Evolutionary conservation across 2,797 vertebrate genomes (phyloP).

Genomic region (Rhabdomys pumilio): DNA sequence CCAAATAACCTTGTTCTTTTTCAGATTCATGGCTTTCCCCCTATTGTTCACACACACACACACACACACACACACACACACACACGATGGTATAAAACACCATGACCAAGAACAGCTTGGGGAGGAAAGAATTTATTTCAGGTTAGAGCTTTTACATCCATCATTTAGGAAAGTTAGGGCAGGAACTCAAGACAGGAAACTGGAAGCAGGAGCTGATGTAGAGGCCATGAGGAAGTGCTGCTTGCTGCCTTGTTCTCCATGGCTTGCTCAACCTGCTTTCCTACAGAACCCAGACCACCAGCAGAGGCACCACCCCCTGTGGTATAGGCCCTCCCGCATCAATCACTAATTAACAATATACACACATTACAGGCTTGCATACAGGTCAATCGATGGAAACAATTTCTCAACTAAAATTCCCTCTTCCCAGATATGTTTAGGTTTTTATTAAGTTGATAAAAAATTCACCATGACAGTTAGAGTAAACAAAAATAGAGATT

Average conservation of each 20-base stretch:
- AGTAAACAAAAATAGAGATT: conserved; percentile 47
- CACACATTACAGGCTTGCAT: not conserved
- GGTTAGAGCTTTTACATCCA: not conserved
- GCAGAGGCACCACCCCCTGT: not conserved
- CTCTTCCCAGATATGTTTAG: not conserved
- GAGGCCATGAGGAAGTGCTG: not conserved
- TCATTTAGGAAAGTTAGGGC: not conserved
- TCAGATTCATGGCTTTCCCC: not conserved
- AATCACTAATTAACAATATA: not conserved
- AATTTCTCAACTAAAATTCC: not conserved
- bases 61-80: not conserved
- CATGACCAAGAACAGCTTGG: not conserved
- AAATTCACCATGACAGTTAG: conserved; percentile 13
- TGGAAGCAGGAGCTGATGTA: not conserved
- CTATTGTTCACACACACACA: not conserved
- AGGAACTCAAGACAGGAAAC: not conserved
- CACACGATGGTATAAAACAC: not conserved
- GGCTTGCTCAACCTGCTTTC: not conserved
- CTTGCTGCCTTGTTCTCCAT: not conserved
- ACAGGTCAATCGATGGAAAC: not conserved
- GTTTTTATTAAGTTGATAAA: not conserved
- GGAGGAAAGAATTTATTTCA: not conserved
- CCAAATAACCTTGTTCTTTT: not conserved
- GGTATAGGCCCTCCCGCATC: not conserved
- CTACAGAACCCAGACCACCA: too few relatives aligned